Evolutionary conservation across 2,797 vertebrate genomes (phyloP).

Genomic region (Gymnoscopelus braueri): DNA sequence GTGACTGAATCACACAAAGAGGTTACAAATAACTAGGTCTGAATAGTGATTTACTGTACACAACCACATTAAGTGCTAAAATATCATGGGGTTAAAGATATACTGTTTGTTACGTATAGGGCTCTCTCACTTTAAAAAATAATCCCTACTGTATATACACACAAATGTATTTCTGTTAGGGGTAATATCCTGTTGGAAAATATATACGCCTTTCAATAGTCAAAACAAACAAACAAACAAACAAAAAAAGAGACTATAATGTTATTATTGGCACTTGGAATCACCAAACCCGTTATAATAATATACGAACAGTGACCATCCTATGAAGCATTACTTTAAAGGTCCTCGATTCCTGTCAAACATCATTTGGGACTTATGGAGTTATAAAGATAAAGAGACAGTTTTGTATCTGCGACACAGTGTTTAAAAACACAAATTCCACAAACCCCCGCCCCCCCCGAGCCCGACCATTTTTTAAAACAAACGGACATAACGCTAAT

Average conservation of each 20-base stretch:
- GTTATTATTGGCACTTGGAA: conserved; percentile 80
- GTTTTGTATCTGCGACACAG: conserved; percentile 64
- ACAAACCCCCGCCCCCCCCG: conserved; percentile 13
- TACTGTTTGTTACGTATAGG: conserved; percentile 77
- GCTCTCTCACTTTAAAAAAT: conserved; percentile 79
- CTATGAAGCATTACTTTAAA: conserved; percentile 64
- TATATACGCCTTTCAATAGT: conserved; percentile 76
- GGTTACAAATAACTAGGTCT: conserved; percentile 73
- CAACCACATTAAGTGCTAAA: conserved; percentile 81
- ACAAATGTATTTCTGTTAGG: conserved; percentile 54
- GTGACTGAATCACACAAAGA: conserved; percentile 58
- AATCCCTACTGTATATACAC: conserved; percentile 64
- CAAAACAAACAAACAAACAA: conserved; percentile 23
- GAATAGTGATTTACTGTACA: conserved; percentile 80
- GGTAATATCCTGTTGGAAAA: conserved; percentile 77
- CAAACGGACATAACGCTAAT: conserved; percentile 40
- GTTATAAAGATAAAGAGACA: conserved; percentile 53
- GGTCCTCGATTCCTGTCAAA: conserved; percentile 63
- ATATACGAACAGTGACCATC: conserved; percentile 63
- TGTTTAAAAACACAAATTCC: conserved; percentile 68
- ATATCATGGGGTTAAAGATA: conserved; percentile 76
- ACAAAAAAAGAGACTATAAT: conserved; percentile 48
- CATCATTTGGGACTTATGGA: conserved; percentile 59
- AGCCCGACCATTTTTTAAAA: conserved; percentile 57
- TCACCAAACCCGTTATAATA: conserved; percentile 68